Conservation (phyloP, 2,113 vertebrate species). For the Ellobius talpinus region DNA sequence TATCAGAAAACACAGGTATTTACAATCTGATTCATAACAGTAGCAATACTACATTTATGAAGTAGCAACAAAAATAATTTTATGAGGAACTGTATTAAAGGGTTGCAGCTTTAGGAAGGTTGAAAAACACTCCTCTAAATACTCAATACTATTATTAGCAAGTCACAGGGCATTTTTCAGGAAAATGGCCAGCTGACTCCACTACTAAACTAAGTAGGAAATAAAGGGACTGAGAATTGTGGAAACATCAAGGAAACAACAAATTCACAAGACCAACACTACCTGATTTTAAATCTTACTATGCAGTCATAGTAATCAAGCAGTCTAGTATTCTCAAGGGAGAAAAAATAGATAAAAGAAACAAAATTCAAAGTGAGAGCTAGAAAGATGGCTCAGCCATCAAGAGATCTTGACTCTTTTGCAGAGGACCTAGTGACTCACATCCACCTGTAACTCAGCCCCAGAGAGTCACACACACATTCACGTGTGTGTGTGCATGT, state of each 20-base stretch:
- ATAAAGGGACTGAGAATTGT: neutral
- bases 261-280: neutral
- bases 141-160: neutral
- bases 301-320: neutral
- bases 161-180: neutral
- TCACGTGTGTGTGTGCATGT: rapidly evolving
- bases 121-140: neutral
- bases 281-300: neutral
- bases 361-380: neutral
- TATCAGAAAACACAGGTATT: neutral
- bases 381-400: no score
- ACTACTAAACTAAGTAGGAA: neutral
- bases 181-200: neutral
- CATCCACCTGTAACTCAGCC: neutral
- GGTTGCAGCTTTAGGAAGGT: neutral
- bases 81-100: neutral
- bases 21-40: neutral
- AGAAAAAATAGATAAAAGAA: neutral
- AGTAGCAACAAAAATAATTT: neutral
- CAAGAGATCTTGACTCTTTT: neutral
- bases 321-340: neutral
- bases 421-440: neutral
- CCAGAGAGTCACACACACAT: neutral
- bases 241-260: neutral
- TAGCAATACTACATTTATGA: neutral